Evolutionary conservation across 2,797 vertebrate genomes (phyloP).

Genomic region (Saguinus oedipus): DNA sequence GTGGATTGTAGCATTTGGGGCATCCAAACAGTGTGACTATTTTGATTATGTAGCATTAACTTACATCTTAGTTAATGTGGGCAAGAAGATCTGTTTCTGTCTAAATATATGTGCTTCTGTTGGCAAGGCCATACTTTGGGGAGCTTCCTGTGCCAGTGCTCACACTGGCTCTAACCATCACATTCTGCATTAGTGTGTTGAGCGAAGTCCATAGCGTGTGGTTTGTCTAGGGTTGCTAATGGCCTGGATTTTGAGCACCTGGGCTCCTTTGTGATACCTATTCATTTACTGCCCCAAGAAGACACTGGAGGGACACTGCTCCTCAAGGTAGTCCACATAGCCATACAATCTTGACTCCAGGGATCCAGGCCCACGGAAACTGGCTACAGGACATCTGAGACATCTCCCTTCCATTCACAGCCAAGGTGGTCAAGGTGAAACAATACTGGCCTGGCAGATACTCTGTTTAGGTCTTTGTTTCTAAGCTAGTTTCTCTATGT

Average conservation of each 20-base stretch:
- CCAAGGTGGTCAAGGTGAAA: neutral
- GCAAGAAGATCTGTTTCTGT: neutral
- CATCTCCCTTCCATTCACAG: neutral
- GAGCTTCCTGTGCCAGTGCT: neutral
- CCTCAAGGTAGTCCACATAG: neutral
- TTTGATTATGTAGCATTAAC: neutral
- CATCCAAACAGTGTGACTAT: rapidly evolving
- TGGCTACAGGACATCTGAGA: neutral
- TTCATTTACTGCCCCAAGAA: neutral
- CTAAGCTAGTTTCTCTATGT: conserved; percentile 42
- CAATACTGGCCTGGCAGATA: neutral
- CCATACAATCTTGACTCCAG: neutral
- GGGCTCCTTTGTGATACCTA: neutral
- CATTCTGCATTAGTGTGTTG: neutral
- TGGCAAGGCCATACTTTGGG: neutral
- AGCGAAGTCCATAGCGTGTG: neutral
- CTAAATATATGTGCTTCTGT: neutral
- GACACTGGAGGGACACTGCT: neutral
- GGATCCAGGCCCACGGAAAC: neutral
- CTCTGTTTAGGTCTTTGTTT: neutral
- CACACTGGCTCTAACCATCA: neutral
- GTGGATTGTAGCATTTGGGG: neutral
- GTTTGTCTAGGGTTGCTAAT: neutral
- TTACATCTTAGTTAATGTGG: neutral
- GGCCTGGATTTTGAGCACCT: neutral